Conservation (phyloP, 2,888 invertebrate species). For the Cactoblastis cactorum region DNA sequence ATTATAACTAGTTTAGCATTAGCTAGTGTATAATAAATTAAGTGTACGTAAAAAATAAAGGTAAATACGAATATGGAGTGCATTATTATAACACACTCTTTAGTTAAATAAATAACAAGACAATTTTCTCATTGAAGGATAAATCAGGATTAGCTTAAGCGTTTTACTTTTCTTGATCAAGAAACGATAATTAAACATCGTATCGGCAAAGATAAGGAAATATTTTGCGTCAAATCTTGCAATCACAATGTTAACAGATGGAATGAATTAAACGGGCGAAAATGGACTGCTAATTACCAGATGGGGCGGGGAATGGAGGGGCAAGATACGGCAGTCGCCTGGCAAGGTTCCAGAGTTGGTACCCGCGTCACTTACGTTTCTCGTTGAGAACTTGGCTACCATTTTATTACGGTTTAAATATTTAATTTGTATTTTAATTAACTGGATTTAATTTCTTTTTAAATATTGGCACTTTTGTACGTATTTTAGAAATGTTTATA, state of each 20-base stretch:
- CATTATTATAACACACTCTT: no score
- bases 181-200: background rate
- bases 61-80: no score
- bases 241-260: conserved; percentile 2
- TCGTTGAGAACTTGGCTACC: background rate
- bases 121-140: no score
- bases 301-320: conserved; percentile 2
- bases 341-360: conserved; percentile 2
- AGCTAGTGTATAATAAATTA: no score
- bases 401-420: background rate
- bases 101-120: no score
- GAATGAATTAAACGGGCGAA: conserved; percentile 2
- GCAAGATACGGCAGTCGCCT: background rate
- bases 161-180: background rate
- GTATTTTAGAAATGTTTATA: no score
- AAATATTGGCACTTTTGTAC: no score
- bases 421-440: background rate
- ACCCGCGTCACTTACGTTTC: background rate
- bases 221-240: background rate
- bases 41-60: no score
- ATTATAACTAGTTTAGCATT: no score
- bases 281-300: conserved; percentile 7
- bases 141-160: no score
- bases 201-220: background rate
- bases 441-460: background rate